Conservation (phyloP, 2,113 vertebrate species). For the Bos indicus region DNA sequence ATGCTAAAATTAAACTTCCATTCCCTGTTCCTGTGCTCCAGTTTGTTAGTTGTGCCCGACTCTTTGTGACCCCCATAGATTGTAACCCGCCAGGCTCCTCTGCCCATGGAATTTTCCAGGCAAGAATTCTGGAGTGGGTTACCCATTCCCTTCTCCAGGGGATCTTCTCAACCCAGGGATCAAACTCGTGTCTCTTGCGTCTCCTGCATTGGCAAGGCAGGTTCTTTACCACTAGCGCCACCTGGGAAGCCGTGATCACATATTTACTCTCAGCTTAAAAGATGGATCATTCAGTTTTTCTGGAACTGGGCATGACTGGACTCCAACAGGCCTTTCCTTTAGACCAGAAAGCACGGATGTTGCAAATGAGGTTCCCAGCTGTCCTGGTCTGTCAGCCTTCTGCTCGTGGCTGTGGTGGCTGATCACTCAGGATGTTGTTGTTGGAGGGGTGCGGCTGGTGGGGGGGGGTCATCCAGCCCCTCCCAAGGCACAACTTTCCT, state of each 20-base stretch:
- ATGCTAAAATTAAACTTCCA: not conserved
- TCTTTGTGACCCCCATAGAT: not conserved
- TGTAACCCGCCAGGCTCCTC: not conserved
- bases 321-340: not conserved
- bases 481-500: constrained; percentile 36
- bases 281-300: not conserved
- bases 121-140: not conserved
- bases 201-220: not conserved
- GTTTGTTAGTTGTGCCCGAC: rapidly evolving
- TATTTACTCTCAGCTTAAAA: not conserved
- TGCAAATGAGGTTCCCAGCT: not conserved
- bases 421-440: constrained; percentile 66
- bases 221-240: not conserved
- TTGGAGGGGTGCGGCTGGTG: not conserved
- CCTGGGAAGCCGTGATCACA: not conserved
- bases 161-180: not conserved
- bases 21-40: not conserved
- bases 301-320: not conserved
- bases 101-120: not conserved
- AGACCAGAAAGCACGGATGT: not conserved
- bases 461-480: not conserved
- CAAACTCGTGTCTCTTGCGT: not conserved
- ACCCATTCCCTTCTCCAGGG: not conserved
- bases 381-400: not conserved
- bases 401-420: not conserved